phyloP scores from a whole-genome alignment of 1,140 invertebrate genomes.

The Uloborus diversus region DNA sequence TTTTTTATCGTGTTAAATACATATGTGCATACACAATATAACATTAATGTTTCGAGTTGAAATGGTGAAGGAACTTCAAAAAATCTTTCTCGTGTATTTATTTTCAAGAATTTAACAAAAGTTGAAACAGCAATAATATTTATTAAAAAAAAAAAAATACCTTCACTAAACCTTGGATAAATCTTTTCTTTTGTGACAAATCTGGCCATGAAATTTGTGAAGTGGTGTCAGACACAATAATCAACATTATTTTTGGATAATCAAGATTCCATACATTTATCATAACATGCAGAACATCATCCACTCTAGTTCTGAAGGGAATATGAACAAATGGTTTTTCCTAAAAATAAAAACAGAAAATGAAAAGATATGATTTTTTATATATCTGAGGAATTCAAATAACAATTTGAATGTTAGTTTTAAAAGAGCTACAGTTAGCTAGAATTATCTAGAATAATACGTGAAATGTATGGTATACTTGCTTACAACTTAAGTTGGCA shows the following conservation, averaged over 20 bases:
- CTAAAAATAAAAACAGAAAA: not conserved
- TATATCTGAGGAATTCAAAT: too few relatives aligned
- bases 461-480: too few relatives aligned
- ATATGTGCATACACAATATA: too few relatives aligned
- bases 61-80: too few relatives aligned
- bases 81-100: not conserved
- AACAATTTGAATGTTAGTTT: too few relatives aligned
- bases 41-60: too few relatives aligned
- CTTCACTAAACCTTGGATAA: slow-evolving; percentile 56
- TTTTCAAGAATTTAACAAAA: not conserved
- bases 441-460: too few relatives aligned
- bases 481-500: too few relatives aligned
- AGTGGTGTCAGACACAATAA: slow-evolving; percentile 34
- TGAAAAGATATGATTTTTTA: too few relatives aligned
- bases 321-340: slow-evolving; percentile 29
- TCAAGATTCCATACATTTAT: slow-evolving; percentile 29
- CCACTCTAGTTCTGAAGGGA: not conserved
- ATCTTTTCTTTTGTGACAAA: slow-evolving; percentile 32
- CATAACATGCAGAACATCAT: slow-evolving; percentile 7
- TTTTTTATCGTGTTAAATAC: too few relatives aligned
- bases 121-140: too few relatives aligned
- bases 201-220: slow-evolving; percentile 6
- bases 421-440: too few relatives aligned
- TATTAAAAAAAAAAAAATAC: not conserved
- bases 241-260: slow-evolving; percentile 49